A percentile compares a stretch with the other conserved stretches of the same genome.
These are phyloP conservation scores for Limnephilus auricula DNA, from an alignment of 2,888 invertebrate genomes.

Conservation along the genomic window DNA sequence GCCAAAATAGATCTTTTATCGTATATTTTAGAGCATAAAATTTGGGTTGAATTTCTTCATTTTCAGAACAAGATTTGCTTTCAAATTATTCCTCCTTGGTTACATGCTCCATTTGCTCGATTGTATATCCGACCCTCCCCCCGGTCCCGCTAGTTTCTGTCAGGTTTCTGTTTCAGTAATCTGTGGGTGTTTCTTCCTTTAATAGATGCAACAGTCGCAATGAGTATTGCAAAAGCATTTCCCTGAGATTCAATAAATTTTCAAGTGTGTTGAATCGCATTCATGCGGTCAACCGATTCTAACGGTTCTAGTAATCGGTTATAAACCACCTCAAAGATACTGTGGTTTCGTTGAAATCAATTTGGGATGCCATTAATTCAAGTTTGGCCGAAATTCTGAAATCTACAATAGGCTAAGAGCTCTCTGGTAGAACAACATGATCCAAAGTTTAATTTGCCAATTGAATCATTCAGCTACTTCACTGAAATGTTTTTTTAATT, in stretches of 20 bases:
- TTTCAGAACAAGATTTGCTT: no score
- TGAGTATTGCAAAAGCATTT: neutral
- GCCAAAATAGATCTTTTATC: no score
- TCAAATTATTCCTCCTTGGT: no score
- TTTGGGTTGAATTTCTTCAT: no score
- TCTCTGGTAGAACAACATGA: no score
- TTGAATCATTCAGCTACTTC: no score
- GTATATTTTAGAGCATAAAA: no score
- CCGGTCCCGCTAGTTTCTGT: neutral
- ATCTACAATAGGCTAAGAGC: neutral
- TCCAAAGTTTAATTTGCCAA: no score
- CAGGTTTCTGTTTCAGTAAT: neutral
- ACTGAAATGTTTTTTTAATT: no score
- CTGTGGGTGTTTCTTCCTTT: neutral
- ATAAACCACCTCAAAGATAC: neutral
- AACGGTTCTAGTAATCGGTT: neutral
- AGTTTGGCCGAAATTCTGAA: neutral
- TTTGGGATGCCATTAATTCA: neutral
- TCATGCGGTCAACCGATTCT: neutral
- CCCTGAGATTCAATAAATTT: neutral
- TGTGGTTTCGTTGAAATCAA: neutral
- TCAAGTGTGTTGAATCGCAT: neutral
- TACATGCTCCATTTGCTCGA: no score
- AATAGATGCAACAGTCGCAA: neutral
- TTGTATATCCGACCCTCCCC: neutral